Base-by-base conservation (phyloP, 2,797 vertebrate species). In the Neostethus bicornis region DNA sequence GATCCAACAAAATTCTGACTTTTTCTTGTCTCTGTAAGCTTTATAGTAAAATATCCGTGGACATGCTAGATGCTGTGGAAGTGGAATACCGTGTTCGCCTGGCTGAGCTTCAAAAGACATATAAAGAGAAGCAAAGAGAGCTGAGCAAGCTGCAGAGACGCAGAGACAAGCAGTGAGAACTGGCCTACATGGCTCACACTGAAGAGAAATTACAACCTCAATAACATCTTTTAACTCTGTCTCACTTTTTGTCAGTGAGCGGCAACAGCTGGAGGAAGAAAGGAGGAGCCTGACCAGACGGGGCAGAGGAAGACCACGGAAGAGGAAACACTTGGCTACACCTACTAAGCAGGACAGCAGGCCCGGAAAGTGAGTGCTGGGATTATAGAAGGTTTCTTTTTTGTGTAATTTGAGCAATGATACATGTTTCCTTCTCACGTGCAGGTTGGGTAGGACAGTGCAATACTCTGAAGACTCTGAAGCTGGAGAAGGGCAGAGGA, bases 101-200 rank as follows among this genome's bases (percentile, higher is more conserved):
- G 75, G 94, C 97, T 0, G 96, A 99, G 90, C 89, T 99, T 66
- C 97, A 99, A 91, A 92, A 92, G 66, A 92, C 87, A 0, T 98
- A 97, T 80, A 97, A 96, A 83, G 95, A 97, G 78, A 97, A 96
- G 84, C 97, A 98, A 86, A 83, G 95, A 13, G 95, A 98, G 85
- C 78, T 99, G 83, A 92, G 91, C 83, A 96, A 93, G 77, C 90
- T 99, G 70, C 96, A 99, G 91, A 88, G 94, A 41, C 94, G 92
- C 62, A 88, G 91, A 31, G 96, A 98, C 75, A 93, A 94, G 0
- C 94, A 93, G 97, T 99, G 89, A 93, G 96, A 90, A 11, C n/a
- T 31, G 1, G 1, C 16, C 2, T 13, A 45, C 37, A 19, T 26
- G 12, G 4, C 37, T 19, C 19, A 4, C 52, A 21, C 11, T 2